A percentile compares a stretch with the other conserved stretches of the same genome.
These are phyloP conservation scores for Oxycera nigricornis DNA, from an alignment of 2,888 invertebrate species.

Conservation along the genomic window DNA sequence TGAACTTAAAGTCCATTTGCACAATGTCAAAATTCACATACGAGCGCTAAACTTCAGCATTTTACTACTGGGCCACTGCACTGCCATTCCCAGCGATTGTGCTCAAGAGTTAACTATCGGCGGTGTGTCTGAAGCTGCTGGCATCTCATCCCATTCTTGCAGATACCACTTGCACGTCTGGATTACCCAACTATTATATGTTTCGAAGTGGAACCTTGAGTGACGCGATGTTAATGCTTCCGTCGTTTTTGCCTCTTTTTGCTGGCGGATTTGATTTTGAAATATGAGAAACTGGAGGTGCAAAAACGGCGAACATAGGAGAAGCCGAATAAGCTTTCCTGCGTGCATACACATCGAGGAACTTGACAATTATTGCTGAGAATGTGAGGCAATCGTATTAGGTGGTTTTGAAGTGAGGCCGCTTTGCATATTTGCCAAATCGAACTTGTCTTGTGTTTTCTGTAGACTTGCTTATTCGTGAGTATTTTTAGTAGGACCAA, in stretches of 20 bases:
- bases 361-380: no score
- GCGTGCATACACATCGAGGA: no score
- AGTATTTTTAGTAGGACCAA: no score
- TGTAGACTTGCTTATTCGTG: no score
- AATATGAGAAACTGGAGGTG: no score
- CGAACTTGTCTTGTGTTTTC: no score
- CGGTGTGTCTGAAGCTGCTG: constrained; percentile 5
- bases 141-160: neutral
- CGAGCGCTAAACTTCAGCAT: constrained; percentile 1
- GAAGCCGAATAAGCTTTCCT: no score
- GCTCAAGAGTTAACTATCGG: constrained; percentile 5
- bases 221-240: constrained; percentile 1
- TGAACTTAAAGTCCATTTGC: neutral
- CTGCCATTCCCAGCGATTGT: constrained; percentile 9
- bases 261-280: neutral
- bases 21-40: neutral
- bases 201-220: constrained; percentile 29
- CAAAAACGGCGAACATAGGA: no score
- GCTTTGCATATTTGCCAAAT: neutral
- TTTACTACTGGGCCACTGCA: constrained; percentile 10
- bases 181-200: constrained; percentile 12
- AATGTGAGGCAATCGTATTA: neutral
- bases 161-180: neutral
- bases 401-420: neutral
- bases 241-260: neutral